Evolutionary conservation across 2,888 invertebrate species (phyloP).

Genomic region (Hedychridium roseum): DNA sequence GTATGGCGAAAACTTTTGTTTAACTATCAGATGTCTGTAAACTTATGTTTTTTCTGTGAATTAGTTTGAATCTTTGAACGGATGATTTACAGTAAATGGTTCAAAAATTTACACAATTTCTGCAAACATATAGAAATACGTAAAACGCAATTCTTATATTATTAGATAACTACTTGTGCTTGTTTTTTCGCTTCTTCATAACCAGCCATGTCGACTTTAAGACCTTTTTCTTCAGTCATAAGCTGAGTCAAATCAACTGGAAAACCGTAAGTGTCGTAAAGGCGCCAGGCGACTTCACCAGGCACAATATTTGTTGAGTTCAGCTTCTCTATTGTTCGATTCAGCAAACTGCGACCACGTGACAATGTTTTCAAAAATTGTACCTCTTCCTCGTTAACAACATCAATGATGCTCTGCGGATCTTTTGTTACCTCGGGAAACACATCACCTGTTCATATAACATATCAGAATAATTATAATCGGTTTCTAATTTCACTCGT

Average conservation of each 20-base stretch:
- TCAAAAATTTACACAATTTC: no score
- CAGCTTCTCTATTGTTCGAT: constrained; percentile 88
- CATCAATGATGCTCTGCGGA: constrained; percentile 89
- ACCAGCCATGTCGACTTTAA: constrained; percentile 85
- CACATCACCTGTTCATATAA: constrained; percentile 69
- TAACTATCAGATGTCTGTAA: constrained; percentile 1
- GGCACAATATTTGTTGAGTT: constrained; percentile 77
- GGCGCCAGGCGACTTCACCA: constrained; percentile 96
- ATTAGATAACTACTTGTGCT: constrained; percentile 80
- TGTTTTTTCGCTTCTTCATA: constrained; percentile 93
- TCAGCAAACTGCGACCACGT: constrained; percentile 88
- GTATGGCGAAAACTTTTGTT: neutral
- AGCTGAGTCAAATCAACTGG: constrained; percentile 96
- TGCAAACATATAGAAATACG: no score
- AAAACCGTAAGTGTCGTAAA: constrained; percentile 99
- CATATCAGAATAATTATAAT: constrained; percentile 1
- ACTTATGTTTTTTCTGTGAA: no score
- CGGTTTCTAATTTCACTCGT: neutral
- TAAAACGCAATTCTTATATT: constrained; percentile 1
- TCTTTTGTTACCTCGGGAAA: constrained; percentile 88
- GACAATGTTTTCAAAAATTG: constrained; percentile 96
- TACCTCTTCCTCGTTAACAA: constrained; percentile 96
- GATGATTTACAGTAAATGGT: no score
- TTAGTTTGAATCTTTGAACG: no score
- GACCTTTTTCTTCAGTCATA: constrained; percentile 96